A percentile compares a stretch with the other conserved stretches of the same genome.
Evolutionary conservation across 2,888 invertebrate species (phyloP).

Genomic region (Lochmaea capreae): DNA sequence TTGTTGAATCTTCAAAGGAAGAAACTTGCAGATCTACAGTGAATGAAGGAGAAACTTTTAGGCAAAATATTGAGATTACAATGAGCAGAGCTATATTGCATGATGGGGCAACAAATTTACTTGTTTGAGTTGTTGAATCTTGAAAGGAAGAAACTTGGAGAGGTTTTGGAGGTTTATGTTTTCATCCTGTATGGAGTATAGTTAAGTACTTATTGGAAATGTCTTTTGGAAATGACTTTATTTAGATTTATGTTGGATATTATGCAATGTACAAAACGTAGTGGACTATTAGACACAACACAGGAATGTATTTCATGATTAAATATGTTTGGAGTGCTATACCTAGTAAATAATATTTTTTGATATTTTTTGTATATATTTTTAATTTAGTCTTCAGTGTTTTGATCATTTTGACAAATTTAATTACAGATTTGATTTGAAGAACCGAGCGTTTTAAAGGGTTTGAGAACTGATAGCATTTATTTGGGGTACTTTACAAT

Average conservation of each 20-base stretch:
- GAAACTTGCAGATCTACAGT: no score
- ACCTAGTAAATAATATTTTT: conserved; percentile 8
- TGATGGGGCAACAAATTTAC: no score
- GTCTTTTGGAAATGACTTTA: background rate
- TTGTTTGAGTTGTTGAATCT: no score
- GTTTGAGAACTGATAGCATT: conserved; percentile 61
- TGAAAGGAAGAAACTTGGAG: no score
- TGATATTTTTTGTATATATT: conserved; percentile 6
- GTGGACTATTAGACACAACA: background rate
- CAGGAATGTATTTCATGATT: background rate
- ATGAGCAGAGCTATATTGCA: no score
- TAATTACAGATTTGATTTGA: conserved; percentile 60
- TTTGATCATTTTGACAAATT: conserved; percentile 35
- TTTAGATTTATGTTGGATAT: conserved; percentile 6
- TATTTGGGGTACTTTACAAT: conserved; percentile 62
- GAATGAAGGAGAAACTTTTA: no score
- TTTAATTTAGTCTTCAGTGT: conserved; percentile 14
- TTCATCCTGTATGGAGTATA: no score
- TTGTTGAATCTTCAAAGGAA: no score
- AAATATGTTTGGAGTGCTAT: conserved; percentile 9
- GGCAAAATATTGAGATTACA: no score
- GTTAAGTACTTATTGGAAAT: no score
- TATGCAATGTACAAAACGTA: background rate
- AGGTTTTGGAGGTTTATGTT: no score
- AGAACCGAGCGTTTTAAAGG: conserved; percentile 59